A percentile compares a stretch with the other conserved stretches of the same genome.
Conservation (phyloP, 2,888 invertebrate species). For the Euplexia lucipara region DNA sequence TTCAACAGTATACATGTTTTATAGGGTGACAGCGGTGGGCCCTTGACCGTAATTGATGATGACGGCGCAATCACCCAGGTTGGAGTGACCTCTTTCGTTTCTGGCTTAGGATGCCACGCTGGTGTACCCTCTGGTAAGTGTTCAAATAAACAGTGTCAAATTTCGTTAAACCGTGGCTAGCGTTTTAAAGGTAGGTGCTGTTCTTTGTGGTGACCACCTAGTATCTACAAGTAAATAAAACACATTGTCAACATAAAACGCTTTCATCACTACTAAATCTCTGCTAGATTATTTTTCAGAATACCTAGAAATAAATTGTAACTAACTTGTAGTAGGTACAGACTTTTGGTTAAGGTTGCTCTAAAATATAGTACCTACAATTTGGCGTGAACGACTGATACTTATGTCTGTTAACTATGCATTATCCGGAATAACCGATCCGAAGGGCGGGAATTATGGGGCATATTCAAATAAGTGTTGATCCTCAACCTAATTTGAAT, state of each 20-base stretch:
- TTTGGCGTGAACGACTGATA: no score
- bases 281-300: no score
- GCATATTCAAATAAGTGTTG: no score
- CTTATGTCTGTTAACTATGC: no score
- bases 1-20: neutral
- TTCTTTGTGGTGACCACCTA: neutral
- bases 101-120: slow-evolving; percentile 78
- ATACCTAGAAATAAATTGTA: no score
- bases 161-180: neutral
- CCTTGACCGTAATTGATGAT: slow-evolving; percentile 72
- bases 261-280: no score
- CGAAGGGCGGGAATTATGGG: no score
- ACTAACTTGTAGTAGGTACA: no score
- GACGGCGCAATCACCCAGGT: slow-evolving; percentile 74
- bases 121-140: slow-evolving; percentile 78
- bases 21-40: slow-evolving; percentile 86
- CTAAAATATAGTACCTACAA: no score
- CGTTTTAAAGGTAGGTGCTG: neutral
- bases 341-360: no score
- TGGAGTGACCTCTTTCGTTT: slow-evolving; percentile 83
- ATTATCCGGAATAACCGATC: no score
- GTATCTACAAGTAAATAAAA: neutral
- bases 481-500: no score
- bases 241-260: neutral
- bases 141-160: neutral